Conservation (phyloP, 2,888 invertebrate genomes). For the Phasia obesa region DNA sequence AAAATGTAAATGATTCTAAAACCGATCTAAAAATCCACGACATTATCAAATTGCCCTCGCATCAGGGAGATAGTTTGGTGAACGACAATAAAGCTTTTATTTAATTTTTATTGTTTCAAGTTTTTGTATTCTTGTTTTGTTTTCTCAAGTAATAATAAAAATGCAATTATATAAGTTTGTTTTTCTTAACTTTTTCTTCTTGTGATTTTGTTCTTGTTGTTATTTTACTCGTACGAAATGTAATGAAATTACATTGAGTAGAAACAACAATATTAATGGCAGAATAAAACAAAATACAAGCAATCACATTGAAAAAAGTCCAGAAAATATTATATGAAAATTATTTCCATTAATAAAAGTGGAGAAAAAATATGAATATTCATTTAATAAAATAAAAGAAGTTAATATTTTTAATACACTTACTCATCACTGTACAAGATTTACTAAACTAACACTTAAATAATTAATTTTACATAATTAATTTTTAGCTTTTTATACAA, state of each 20-base stretch:
- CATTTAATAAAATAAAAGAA: conserved; percentile 41
- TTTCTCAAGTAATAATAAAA: conserved; percentile 61
- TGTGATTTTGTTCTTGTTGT: conserved; percentile 23
- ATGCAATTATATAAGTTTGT: conserved; percentile 69
- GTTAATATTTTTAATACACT: conserved; percentile 30
- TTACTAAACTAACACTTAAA: conserved; percentile 4
- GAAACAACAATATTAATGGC: conserved; percentile 4
- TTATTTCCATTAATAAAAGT: conserved; percentile 7
- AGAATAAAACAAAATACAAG: conserved; percentile 26
- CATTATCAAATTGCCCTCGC: too few relatives aligned
- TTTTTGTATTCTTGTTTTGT: conserved; percentile 13
- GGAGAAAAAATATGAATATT: conserved; percentile 12
- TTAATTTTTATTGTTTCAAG: conserved; percentile 20
- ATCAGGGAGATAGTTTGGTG: background rate
- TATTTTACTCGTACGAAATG: conserved; percentile 46
- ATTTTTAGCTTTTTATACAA: background rate
- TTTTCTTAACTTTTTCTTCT: conserved; percentile 56
- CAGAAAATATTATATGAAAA: conserved; percentile 1
- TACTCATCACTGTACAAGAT: background rate
- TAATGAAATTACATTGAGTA: conserved; percentile 64
- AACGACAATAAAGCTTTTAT: conserved; percentile 13
- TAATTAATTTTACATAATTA: conserved; percentile 25
- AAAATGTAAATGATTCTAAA: too few relatives aligned
- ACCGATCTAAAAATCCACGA: too few relatives aligned
- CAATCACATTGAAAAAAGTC: conserved; percentile 22